phyloP scores from a whole-genome alignment of 2,113 vertebrate species.

The Pseudonaja textilis region DNA sequence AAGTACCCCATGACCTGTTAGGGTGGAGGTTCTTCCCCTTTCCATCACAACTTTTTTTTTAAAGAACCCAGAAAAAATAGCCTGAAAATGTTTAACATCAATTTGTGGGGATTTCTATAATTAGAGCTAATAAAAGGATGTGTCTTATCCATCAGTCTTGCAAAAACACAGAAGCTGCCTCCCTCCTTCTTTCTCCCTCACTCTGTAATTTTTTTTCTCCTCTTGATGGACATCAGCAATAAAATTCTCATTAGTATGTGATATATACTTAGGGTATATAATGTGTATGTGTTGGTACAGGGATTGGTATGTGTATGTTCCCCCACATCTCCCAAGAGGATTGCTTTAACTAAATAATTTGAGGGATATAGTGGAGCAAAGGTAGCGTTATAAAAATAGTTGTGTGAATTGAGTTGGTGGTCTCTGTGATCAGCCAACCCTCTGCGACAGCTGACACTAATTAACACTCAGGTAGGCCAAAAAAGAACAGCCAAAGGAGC shows the following conservation, averaged over 20 bases:
- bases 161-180: slow-evolving; percentile 36
- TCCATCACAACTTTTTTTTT: slow-evolving; percentile 43
- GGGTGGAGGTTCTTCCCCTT: slow-evolving; percentile 63
- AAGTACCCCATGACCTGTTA: slow-evolving; percentile 24
- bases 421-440: slow-evolving; percentile 29
- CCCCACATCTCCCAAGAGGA: slow-evolving; percentile 32
- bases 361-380: slow-evolving; percentile 24
- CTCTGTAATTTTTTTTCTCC: neutral
- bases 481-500: neutral
- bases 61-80: slow-evolving; percentile 48
- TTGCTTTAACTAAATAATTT: slow-evolving; percentile 41
- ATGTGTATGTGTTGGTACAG: slow-evolving; percentile 30
- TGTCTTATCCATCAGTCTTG: slow-evolving; percentile 55
- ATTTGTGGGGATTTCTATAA: slow-evolving; percentile 72
- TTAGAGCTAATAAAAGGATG: slow-evolving; percentile 65
- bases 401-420: slow-evolving; percentile 9
- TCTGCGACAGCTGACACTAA: neutral
- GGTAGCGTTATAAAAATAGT: slow-evolving; percentile 33
- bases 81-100: slow-evolving; percentile 58
- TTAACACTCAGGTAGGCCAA: neutral
- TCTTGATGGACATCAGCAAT: slow-evolving; percentile 37
- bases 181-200: neutral
- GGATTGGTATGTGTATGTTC: slow-evolving; percentile 32
- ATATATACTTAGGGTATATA: slow-evolving; percentile 24
- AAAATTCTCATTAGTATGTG: slow-evolving; percentile 30